phyloP scores from a whole-genome alignment of 1,140 invertebrate genomes.

The Phthorimaea operculella region DNA sequence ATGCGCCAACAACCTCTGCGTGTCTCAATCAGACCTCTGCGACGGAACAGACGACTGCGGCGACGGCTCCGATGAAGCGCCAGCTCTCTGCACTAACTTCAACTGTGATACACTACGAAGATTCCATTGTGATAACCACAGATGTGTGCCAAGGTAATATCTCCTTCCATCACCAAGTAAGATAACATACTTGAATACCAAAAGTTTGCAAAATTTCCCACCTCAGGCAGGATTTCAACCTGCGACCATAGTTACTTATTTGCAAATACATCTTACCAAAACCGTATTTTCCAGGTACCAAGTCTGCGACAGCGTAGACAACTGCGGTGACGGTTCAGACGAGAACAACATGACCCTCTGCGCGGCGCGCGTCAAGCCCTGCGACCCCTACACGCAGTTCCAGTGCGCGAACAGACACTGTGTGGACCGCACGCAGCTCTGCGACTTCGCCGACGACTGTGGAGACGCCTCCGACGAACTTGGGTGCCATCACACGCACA shows the following conservation, averaged over 20 bases:
- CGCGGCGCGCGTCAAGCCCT: constrained; percentile 75
- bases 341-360: constrained; percentile 94
- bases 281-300: constrained; percentile 48
- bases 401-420: constrained; percentile 94
- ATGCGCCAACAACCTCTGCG: constrained; percentile 93
- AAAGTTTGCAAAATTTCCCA: no score
- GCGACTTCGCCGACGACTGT: constrained; percentile 86
- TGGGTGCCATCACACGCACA: constrained; percentile 84
- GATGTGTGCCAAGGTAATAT: constrained; percentile 86
- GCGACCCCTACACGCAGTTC: constrained; percentile 80
- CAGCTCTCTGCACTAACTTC: constrained; percentile 82
- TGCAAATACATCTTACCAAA: neutral
- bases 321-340: constrained; percentile 93
- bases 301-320: constrained; percentile 86
- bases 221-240: no score
- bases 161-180: constrained; percentile 27
- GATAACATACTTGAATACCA: neutral
- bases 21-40: constrained; percentile 85
- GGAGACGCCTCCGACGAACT: constrained; percentile 89
- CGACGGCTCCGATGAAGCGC: constrained; percentile 89
- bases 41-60: constrained; percentile 90
- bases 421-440: constrained; percentile 82
- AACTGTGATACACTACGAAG: constrained; percentile 82
- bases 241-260: no score
- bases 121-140: constrained; percentile 90